phyloP scores from a whole-genome alignment of 2,113 vertebrate species.

The Aphyosemion australe region DNA sequence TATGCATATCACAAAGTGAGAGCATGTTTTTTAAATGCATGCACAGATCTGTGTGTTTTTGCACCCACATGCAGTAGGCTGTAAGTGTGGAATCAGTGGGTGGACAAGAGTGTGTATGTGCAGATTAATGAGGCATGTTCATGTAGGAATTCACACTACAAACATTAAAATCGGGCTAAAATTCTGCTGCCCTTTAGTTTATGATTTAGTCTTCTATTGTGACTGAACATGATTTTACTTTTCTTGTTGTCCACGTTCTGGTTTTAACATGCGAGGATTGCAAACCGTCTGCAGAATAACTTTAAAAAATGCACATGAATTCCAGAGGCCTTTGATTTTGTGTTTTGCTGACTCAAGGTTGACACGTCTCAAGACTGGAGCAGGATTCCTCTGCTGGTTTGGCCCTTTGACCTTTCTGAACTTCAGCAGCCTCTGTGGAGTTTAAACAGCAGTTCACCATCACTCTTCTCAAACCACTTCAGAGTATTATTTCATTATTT shows the following conservation, averaged over 20 bases:
- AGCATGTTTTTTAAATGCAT: constrained; percentile 1
- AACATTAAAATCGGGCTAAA: not conserved
- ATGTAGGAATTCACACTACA: constrained; percentile 10
- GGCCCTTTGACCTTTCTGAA: constrained; percentile 37
- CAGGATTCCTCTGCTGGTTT: constrained; percentile 19
- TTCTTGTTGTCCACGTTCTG: not conserved
- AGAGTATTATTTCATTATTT: constrained; percentile 2
- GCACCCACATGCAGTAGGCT: constrained; percentile 13
- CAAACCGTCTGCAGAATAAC: constrained; percentile 1
- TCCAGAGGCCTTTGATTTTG: constrained; percentile 11
- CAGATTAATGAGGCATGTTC: constrained; percentile 15
- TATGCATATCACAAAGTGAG: not conserved
- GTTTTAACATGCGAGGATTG: not conserved
- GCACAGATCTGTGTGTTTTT: constrained; percentile 6
- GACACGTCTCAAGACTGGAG: constrained; percentile 10
- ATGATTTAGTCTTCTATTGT: not conserved
- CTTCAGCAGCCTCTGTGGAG: constrained; percentile 26
- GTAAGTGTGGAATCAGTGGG: constrained; percentile 25
- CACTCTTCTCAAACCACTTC: constrained; percentile 13
- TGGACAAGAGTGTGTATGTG: constrained; percentile 8
- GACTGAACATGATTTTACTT: not conserved
- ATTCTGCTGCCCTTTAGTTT: not conserved
- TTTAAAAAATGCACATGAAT: not conserved
- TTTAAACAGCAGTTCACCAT: constrained; percentile 4
- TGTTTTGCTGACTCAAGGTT: constrained; percentile 43